These are phyloP conservation scores for Hippocampus mohnikei DNA, from an alignment of 2,113 vertebrate species.

Conservation along the genomic window DNA sequence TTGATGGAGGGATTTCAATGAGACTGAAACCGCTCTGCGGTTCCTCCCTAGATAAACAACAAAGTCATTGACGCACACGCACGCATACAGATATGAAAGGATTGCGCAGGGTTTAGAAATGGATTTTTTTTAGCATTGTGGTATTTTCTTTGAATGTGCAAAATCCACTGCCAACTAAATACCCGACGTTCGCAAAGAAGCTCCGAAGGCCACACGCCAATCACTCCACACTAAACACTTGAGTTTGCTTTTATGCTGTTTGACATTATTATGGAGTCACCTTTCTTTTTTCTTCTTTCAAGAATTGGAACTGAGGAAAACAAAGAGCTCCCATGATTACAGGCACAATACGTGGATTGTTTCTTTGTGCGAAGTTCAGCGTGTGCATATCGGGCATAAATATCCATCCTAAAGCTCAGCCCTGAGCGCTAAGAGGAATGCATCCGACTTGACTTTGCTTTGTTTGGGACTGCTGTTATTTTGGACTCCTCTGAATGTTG, in stretches of 20 bases:
- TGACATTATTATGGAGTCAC: neutral
- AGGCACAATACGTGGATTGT: neutral
- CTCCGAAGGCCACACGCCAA: neutral
- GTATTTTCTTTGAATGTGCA: slow-evolving; percentile 9
- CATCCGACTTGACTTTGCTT: slow-evolving; percentile 30
- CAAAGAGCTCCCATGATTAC: neutral
- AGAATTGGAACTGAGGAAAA: neutral
- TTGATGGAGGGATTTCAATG: slow-evolving; percentile 46
- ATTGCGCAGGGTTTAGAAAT: neutral
- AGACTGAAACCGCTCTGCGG: slow-evolving; percentile 22
- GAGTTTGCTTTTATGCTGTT: neutral
- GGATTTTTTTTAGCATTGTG: neutral
- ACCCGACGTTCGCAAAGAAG: neutral
- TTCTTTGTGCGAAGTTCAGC: slow-evolving; percentile 11
- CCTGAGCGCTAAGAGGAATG: slow-evolving; percentile 16
- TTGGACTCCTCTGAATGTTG: neutral
- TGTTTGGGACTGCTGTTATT: slow-evolving; percentile 24
- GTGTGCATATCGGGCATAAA: slow-evolving; percentile 4
- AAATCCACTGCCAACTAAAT: slow-evolving; percentile 19
- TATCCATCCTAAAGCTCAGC: slow-evolving; percentile 15
- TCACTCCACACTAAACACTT: neutral
- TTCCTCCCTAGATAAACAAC: slow-evolving; percentile 32
- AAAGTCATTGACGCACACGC: slow-evolving; percentile 23
- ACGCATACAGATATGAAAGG: slow-evolving; percentile 1
- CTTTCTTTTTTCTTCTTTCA: neutral